Evolutionary conservation across 2,113 vertebrate species (phyloP).

Genomic region (Channa maculata): DNA sequence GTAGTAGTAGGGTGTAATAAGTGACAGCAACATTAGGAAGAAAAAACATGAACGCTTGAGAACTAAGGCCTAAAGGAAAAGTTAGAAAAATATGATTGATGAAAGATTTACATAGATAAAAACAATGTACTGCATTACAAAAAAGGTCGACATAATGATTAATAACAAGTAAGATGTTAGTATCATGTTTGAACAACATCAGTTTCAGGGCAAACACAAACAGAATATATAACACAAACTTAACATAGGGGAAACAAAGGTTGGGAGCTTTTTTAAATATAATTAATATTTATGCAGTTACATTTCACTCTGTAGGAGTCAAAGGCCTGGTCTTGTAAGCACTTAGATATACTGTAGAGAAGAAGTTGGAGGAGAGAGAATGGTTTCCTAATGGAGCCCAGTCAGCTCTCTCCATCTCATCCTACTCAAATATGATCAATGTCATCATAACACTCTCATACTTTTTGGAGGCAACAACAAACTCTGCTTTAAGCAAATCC

Average conservation of each 20-base stretch:
- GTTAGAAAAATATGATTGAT: too few species aligned
- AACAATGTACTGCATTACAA: too few species aligned
- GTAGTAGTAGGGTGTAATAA: too few species aligned
- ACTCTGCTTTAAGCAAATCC: constrained; percentile 34
- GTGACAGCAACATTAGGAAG: too few species aligned
- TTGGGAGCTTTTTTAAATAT: neutral
- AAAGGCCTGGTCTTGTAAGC: constrained; percentile 2
- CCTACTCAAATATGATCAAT: constrained; percentile 36
- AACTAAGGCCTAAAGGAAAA: too few species aligned
- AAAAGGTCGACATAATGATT: too few species aligned
- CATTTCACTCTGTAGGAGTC: constrained; percentile 17
- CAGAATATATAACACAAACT: neutral
- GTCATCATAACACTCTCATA: constrained; percentile 31
- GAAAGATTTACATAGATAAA: too few species aligned
- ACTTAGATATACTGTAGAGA: constrained; percentile 13
- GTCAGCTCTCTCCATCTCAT: constrained; percentile 22
- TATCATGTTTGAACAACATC: too few species aligned
- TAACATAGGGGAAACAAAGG: neutral
- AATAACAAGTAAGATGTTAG: too few species aligned
- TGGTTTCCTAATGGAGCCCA: constrained; percentile 29
- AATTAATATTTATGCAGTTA: constrained; percentile 6
- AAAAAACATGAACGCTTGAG: too few species aligned
- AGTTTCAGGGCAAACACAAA: too few species aligned
- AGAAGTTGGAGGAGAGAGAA: constrained; percentile 30
- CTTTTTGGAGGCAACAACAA: constrained; percentile 28